Percentiles rank a stretch among this genome's conserved stretches.
Conservation (phyloP, 2,888 invertebrate genomes). For the Xanthorhoe spadicearia region DNA sequence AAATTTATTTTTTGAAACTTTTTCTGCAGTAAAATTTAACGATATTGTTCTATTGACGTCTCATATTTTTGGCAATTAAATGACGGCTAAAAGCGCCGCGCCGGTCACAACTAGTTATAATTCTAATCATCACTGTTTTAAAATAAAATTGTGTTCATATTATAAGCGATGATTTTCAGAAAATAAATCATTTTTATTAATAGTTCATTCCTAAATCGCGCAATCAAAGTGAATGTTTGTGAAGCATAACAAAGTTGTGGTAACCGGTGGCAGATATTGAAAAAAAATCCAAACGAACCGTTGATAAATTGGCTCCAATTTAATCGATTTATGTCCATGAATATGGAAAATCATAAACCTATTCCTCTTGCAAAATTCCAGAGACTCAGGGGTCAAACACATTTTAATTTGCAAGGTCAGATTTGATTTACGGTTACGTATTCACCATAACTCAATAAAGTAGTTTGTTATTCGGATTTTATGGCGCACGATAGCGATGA, state of each 20-base stretch:
- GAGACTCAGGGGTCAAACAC: conserved; percentile 3
- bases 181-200: too few species aligned
- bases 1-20: too few species aligned
- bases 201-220: too few species aligned
- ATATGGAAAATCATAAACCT: conserved; percentile 12
- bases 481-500: conserved; percentile 34
- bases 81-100: too few species aligned
- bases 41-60: too few species aligned
- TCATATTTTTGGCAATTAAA: too few species aligned
- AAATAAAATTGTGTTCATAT: too few species aligned
- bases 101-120: too few species aligned
- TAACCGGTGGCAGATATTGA: conserved; percentile 3
- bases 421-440: conserved; percentile 8
- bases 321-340: conserved; percentile 1
- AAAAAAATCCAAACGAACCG: neutral
- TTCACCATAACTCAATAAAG: conserved; percentile 38
- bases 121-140: too few species aligned
- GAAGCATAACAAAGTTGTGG: neutral
- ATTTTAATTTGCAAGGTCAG: conserved; percentile 19
- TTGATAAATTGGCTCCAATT: conserved; percentile 5
- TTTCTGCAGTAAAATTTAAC: too few species aligned
- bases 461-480: conserved; percentile 43
- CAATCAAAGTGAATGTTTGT: too few species aligned
- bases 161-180: too few species aligned
- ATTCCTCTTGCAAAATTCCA: conserved; percentile 3